Base-by-base conservation (phyloP, 2,797 vertebrate genomes). In the Lutjanus argentimaculatus region DNA sequence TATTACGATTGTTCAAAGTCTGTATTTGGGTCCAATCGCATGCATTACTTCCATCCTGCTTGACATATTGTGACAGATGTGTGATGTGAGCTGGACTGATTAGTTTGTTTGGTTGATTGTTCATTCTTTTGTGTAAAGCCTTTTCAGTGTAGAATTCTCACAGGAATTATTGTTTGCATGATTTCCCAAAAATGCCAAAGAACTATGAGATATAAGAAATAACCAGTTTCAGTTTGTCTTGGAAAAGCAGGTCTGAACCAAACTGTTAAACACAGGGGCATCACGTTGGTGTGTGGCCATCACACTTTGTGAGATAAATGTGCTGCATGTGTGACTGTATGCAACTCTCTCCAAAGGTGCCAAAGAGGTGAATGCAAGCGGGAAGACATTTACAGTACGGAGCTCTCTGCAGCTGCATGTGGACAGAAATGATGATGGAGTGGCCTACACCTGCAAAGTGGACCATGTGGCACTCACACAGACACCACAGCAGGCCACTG, bases 321-420 rank as follows among this genome's bases (percentile, higher is more conserved):
- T 72, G 76, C 79, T 46, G 58, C 74, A 77, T 77, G 67, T n/a
- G 17, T 94, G 83, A 93, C 80, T 46, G 16, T 75, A 6, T 84
- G 65, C 51, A 45, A 67, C 81, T 93, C 78, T 91, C 75, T 91
- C 78, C 58, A 83, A 81, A 96, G 98, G 97, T 88, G 93, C 96
- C 85, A 99, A 99, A 95, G 97, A 99, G 95, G 97, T 98, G 79
- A 98, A 99, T 66, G 96, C 96, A 68, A 97, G 97, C 76, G 97
- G 96, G 82, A 99, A 97, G 95, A 99, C 98, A 0, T 99, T 98
- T 92, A 99, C 97, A 4, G 98, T 99, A 71, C 97, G 94, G 90
- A 99, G 98, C 92, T 99, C 97, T 0, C 88, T 99, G 93, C 96
- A 97, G 94, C 97, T 99, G 88, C 95, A 95, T 88, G 98, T 98